Evolutionary conservation across 2,888 invertebrate species (phyloP), one percentile per base, ranked within the genome.

Genomic region (Caenorhabditis uteleia): DNA sequence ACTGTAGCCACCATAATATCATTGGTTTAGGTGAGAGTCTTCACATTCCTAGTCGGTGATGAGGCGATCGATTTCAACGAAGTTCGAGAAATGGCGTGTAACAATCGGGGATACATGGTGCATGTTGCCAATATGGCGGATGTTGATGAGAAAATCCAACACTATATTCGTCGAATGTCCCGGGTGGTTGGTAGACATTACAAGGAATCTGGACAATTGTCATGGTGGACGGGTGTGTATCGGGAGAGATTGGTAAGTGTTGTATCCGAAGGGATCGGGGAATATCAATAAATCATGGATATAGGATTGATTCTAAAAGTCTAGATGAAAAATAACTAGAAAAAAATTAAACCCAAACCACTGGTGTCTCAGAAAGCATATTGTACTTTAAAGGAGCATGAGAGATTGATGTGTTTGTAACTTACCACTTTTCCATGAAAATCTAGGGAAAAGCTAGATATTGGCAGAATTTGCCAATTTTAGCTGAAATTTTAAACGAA

Each of bases 81-180:
- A 44, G 71, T 71, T 69, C 91, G 92, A 83, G 93, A 93, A 92
- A 97, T 99, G 93, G 97, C 98, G 46, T 98, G 97, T 85, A 91
- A 91, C 23, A 98, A 99, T 85, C 90, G 92, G 89, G 98, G 97
- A 91, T 85, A 76, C 57, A 83, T 77, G 86, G 93, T 95, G 21
- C 97, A 97, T 84, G 89, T 98, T 48, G 93, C 93, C 74, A 95
- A 95, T 27, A 87, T 93, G 83, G 94, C 97, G 0, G 98, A 98
- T 86, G 97, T 97, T 34, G 89, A 95, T 55, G 98, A 98, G 86
- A 91, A 97, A 86, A 95, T 64, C 20, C 86, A 97, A 78, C 92
- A 95, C 84, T 98, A 98, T 84, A 91, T 98, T 77, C 92, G 94
- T 55, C 95, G 97, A 33, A 90, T 98, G 89, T 95, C 95, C 23